A percentile compares a stretch with the other conserved stretches of the same genome.
Conservation (phyloP, 1,140 invertebrate species). For the Ostrea denselamellosa region DNA sequence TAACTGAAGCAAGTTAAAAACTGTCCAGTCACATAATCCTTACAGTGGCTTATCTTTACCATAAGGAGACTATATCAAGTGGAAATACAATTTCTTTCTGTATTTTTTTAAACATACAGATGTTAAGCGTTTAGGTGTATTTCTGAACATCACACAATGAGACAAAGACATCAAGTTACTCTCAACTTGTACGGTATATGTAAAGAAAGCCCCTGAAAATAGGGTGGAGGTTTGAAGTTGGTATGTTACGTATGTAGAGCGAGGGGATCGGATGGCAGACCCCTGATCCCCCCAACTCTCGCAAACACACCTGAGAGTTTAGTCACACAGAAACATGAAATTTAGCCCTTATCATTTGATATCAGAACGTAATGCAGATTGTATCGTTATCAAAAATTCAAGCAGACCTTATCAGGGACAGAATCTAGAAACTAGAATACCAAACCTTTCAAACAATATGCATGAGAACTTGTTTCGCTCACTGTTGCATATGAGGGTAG, state of each 20-base stretch:
- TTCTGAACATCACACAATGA: constrained; percentile 37
- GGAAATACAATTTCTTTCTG: background rate
- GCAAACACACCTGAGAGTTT: constrained; percentile 55
- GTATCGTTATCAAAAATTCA: constrained; percentile 59
- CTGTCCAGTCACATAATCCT: too few species aligned
- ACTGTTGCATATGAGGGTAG: constrained; percentile 34
- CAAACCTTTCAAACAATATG: constrained; percentile 44
- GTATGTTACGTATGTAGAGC: constrained; percentile 29
- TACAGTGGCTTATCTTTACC: too few species aligned
- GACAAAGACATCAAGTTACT: background rate
- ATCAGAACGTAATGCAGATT: constrained; percentile 55
- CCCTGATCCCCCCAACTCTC: constrained; percentile 54
- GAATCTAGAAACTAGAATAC: constrained; percentile 56
- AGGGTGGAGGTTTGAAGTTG: background rate
- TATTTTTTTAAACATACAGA: background rate
- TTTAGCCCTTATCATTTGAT: constrained; percentile 52
- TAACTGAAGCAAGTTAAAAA: too few species aligned
- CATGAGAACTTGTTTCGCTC: constrained; percentile 41
- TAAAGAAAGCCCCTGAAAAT: background rate
- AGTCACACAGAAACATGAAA: constrained; percentile 50
- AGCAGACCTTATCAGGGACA: constrained; percentile 47
- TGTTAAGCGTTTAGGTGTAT: background rate
- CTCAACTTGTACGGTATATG: background rate
- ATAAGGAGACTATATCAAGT: too few species aligned
- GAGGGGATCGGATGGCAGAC: constrained; percentile 14